These are phyloP conservation scores for Nesidiocoris tenuis DNA, from an alignment of 2,888 invertebrate genomes.

Conservation along the genomic window DNA sequence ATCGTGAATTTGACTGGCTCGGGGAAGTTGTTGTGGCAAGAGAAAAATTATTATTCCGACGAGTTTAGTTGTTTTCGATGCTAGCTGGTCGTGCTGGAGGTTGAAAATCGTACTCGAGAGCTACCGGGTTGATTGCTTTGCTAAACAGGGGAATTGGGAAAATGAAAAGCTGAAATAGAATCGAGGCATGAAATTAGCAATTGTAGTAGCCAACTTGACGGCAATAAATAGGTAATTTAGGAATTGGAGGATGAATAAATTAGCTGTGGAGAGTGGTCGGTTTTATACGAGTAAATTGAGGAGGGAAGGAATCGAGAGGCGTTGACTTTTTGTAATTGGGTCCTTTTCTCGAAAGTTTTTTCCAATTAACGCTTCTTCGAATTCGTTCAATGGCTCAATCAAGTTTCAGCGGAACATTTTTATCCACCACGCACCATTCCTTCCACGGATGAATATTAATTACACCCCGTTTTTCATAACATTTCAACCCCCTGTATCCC, in stretches of 20 bases:
- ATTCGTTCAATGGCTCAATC: slow-evolving; percentile 35
- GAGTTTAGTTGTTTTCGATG: too few relatives aligned
- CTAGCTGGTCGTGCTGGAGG: not conserved
- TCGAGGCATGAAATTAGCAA: slow-evolving; percentile 28
- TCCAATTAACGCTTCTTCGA: slow-evolving; percentile 31
- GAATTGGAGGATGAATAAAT: slow-evolving; percentile 29
- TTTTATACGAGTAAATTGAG: not conserved
- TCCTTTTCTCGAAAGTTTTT: slow-evolving; percentile 24
- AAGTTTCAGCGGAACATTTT: slow-evolving; percentile 12
- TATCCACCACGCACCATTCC: not conserved
- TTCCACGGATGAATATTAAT: slow-evolving; percentile 2
- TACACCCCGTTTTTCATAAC: slow-evolving; percentile 6
- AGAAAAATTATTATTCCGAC: too few relatives aligned
- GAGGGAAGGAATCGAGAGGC: not conserved
- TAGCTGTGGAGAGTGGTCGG: not conserved
- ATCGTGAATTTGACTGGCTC: too few relatives aligned
- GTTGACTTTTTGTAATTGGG: slow-evolving; percentile 27
- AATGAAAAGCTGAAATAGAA: slow-evolving; percentile 26
- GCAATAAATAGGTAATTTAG: slow-evolving; percentile 25
- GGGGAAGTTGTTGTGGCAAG: too few relatives aligned
- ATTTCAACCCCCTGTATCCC: not conserved
- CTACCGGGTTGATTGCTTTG: slow-evolving; percentile 3
- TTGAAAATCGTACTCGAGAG: slow-evolving; percentile 8
- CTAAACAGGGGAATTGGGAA: slow-evolving; percentile 7
- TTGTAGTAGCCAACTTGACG: slow-evolving; percentile 19